phyloP scores from a whole-genome alignment of 1,140 invertebrate species.

The Chironomus tepperi region DNA sequence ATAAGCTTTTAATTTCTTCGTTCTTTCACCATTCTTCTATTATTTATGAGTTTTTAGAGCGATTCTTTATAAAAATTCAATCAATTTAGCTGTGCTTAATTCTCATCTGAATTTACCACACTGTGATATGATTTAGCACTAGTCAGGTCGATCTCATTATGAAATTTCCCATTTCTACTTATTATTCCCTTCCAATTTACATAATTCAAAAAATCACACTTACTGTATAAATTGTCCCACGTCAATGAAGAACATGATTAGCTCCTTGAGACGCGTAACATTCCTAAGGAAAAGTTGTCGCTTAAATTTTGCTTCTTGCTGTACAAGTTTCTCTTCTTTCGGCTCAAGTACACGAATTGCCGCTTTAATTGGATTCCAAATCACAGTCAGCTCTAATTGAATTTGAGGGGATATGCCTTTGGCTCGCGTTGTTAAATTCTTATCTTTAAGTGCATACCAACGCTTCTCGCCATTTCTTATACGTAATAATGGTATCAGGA shows the following conservation, averaged over 20 bases:
- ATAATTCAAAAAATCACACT: constrained; percentile 40
- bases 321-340: constrained; percentile 90
- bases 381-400: constrained; percentile 79
- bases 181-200: not conserved
- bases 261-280: constrained; percentile 83
- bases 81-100: too few relatives aligned
- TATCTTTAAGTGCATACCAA: constrained; percentile 96
- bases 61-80: too few relatives aligned
- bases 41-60: too few relatives aligned
- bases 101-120: too few relatives aligned
- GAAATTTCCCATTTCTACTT: too few relatives aligned
- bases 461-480: constrained; percentile 86
- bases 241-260: constrained; percentile 83
- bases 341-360: constrained; percentile 89
- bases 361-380: constrained; percentile 84
- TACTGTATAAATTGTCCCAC: constrained; percentile 86
- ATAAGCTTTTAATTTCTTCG: too few relatives aligned
- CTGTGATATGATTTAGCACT: too few relatives aligned
- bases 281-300: constrained; percentile 87
- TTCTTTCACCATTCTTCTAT: too few relatives aligned
- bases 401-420: constrained; percentile 81
- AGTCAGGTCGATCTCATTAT: too few relatives aligned
- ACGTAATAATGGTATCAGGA: constrained; percentile 78
- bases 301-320: constrained; percentile 92
- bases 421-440: constrained; percentile 76